Evolutionary conservation across 2,113 vertebrate genomes (phyloP), one percentile per base, ranked within the genome.

Genomic region (Tautogolabrus adspersus): DNA sequence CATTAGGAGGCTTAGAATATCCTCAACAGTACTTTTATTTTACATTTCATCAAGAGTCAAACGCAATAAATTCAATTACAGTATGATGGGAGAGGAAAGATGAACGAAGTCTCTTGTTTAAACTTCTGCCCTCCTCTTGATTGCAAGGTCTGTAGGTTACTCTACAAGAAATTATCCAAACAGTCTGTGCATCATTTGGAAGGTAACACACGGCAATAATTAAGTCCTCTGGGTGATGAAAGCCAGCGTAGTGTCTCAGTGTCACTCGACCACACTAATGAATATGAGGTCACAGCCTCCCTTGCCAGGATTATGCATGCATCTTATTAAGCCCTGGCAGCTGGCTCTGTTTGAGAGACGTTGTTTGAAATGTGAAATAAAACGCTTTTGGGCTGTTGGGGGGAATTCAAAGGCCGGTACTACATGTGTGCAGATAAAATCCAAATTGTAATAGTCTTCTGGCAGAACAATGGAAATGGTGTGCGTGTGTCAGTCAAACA

Each of bases 201-300:
- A 65, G 66, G 79, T 57, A 80, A 72, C 66, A 59, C 54, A 84
- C 5, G 22, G 21, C 62, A 74, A 66, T 85, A 83, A 89, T 87
- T 74, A 85, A 66, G 63, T 87, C 79, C 56, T 73, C 37, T 66
- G 68, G 70, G 76, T 68, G 72, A 82, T 75, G 47, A 75, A 71
- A 83, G 60, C 13, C 64, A 51, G 71, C 42, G 69, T 46, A 52
- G 51, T 55, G 74, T 37, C 72, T 85, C 57, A 22, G 73, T 80
- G 70, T 72, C 73, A 83, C 82, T 70, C 21, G 77, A 78, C 59
- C 77, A 70, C 70, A 79, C 67, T 85, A 81, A 79, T 74, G 79
- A 87, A 75, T 74, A 74, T 62, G 73, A 87, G 73, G 79, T 79
- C 65, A 70, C 18, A 26, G 77, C 60, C 46, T 75, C 38, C 59